A percentile compares a stretch with the other conserved stretches of the same genome.
Conservation (phyloP, 2,797 vertebrate species). For the Orientallactaga sibirica region DNA sequence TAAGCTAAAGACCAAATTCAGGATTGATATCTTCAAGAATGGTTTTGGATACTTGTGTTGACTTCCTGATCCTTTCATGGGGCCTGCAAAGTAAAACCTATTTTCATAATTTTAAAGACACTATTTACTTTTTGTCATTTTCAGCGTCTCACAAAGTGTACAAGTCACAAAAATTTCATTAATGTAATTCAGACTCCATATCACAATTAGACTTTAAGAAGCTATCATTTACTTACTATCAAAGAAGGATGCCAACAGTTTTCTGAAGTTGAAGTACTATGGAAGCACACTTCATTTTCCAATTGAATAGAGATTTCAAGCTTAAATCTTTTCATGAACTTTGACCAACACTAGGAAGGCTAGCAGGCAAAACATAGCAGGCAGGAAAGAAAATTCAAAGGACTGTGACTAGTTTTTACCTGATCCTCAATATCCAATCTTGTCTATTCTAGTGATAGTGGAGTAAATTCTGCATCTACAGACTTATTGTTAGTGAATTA, state of each 20-base stretch:
- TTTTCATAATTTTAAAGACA: background rate
- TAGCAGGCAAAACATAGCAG: background rate
- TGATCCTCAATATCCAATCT: background rate
- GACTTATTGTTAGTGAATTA: background rate
- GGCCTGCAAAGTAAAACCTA: background rate
- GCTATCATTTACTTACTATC: background rate
- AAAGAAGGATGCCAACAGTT: background rate
- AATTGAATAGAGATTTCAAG: background rate
- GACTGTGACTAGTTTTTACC: background rate
- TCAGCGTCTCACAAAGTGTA: background rate
- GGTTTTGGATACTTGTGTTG: background rate
- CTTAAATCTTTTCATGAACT: background rate
- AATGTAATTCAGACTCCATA: background rate
- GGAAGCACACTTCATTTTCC: conserved; percentile 9
- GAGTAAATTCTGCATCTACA: background rate
- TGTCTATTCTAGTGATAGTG: background rate
- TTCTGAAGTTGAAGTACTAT: background rate
- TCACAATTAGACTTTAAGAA: conserved; percentile 15
- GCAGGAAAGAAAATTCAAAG: background rate
- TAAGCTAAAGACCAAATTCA: conserved; percentile 42
- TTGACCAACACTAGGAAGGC: background rate
- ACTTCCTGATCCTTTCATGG: background rate
- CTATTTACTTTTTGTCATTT: background rate
- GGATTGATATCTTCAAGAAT: background rate
- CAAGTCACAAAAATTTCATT: background rate